Evolutionary conservation across 2,888 invertebrate species (phyloP).

Genomic region (Listrodromus nycthemerus): DNA sequence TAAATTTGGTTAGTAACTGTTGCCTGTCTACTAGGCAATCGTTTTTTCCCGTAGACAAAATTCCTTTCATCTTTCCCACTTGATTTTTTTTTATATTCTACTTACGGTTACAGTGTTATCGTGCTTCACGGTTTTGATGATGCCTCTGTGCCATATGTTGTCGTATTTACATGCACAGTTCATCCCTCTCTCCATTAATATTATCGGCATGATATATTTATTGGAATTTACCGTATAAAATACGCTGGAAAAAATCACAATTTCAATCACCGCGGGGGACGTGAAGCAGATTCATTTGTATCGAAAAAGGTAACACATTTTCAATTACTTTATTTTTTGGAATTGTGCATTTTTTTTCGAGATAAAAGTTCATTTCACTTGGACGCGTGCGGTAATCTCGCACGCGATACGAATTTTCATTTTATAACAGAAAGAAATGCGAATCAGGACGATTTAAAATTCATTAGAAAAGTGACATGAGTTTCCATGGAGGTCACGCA

Average conservation of each 20-base stretch:
- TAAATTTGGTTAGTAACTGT: too few species aligned
- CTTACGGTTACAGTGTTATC: slow-evolving; percentile 78
- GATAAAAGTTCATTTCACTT: too few species aligned
- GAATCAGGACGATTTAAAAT: too few species aligned
- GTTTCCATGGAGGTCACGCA: too few species aligned
- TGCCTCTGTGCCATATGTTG: slow-evolving; percentile 79
- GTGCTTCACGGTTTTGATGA: slow-evolving; percentile 76
- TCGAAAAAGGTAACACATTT: slow-evolving; percentile 13
- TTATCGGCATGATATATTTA: slow-evolving; percentile 74
- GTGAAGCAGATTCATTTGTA: background rate
- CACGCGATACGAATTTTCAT: background rate
- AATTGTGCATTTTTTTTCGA: background rate
- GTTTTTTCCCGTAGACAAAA: background rate
- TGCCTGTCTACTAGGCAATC: too few species aligned
- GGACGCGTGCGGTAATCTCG: too few species aligned
- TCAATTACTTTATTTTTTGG: background rate
- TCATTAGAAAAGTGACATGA: too few species aligned
- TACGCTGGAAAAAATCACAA: slow-evolving; percentile 66
- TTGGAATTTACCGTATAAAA: slow-evolving; percentile 71
- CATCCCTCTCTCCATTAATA: slow-evolving; percentile 77
- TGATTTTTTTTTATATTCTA: slow-evolving; percentile 25
- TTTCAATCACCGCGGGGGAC: slow-evolving; percentile 1
- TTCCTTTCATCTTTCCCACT: background rate
- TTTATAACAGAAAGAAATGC: background rate
- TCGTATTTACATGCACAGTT: slow-evolving; percentile 79